Percentiles rank a stretch among this genome's conserved stretches.
Conservation (phyloP, 1,140 invertebrate species). For the Chionoecetes opilio region DNA sequence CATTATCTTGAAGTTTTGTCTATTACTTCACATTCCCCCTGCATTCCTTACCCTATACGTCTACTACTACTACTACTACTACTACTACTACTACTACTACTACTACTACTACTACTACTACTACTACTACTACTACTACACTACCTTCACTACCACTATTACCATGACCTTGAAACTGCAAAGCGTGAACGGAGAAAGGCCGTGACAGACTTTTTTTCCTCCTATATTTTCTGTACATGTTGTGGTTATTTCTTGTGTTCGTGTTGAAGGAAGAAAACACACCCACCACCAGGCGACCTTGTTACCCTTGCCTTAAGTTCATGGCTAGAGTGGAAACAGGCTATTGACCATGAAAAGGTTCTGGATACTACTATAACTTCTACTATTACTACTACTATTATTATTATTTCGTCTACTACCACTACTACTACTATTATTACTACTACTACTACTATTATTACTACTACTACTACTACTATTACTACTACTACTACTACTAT, state of each 20-base stretch:
- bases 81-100: slow-evolving; percentile 29
- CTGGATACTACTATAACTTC: not conserved
- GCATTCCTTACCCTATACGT: not conserved
- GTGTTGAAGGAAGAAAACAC: no score
- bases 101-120: slow-evolving; percentile 27
- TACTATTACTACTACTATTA: not conserved
- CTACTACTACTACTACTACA: slow-evolving; percentile 16
- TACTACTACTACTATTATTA: not conserved
- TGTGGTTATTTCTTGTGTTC: no score
- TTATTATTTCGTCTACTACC: no score
- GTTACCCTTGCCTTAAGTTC: no score
- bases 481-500: slow-evolving; percentile 21
- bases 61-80: not conserved
- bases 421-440: not conserved
- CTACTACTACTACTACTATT: slow-evolving; percentile 21
- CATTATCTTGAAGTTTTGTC: no score
- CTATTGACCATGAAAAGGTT: no score
- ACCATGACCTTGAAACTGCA: not conserved
- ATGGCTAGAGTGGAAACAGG: no score
- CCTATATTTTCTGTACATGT: no score
- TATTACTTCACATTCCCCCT: no score
- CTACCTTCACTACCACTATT: not conserved
- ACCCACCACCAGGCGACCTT: no score
- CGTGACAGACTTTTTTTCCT: no score
- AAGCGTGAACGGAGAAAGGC: no score